A percentile compares a stretch with the other conserved stretches of the same genome.
phyloP scores from a whole-genome alignment of 2,113 vertebrate genomes.

The Ammodytes dubius region DNA sequence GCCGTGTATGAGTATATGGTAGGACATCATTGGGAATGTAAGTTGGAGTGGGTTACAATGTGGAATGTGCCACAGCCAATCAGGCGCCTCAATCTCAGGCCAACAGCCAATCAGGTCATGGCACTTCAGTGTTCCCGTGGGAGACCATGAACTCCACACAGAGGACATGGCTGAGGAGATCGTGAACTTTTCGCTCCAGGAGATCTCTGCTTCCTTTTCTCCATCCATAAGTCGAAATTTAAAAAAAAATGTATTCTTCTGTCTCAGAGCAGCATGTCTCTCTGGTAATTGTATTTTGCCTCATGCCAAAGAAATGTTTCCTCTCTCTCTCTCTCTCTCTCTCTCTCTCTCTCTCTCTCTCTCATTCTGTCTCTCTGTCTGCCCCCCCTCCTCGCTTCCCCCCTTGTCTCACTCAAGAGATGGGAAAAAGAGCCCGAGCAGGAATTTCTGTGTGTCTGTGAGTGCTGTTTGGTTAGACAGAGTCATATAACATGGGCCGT shows the following conservation, averaged over 20 bases:
- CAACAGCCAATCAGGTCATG: conserved; percentile 81
- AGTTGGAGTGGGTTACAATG: conserved; percentile 60
- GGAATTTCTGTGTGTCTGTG: conserved; percentile 77
- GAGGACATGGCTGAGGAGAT: conserved; percentile 76
- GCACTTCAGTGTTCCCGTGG: conserved; percentile 66
- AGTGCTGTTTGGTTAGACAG: conserved; percentile 83
- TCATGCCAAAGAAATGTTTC: conserved; percentile 80
- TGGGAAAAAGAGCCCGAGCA: conserved; percentile 72
- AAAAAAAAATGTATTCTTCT: conserved; percentile 37
- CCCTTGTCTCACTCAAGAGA: conserved; percentile 54
- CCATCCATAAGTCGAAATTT: conserved; percentile 40
- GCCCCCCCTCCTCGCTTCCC: neutral
- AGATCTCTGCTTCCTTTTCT: conserved; percentile 71
- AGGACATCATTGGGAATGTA: conserved; percentile 69
- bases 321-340: conserved; percentile 40
- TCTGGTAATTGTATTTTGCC: conserved; percentile 72
- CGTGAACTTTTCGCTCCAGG: conserved; percentile 83
- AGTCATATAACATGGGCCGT: conserved; percentile 79
- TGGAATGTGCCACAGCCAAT: conserved; percentile 81
- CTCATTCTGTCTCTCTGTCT: conserved; percentile 27
- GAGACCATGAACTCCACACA: conserved; percentile 68
- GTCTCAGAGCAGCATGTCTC: conserved; percentile 61
- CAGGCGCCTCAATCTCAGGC: conserved; percentile 75
- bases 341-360: conserved; percentile 37
- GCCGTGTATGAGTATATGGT: conserved; percentile 61